Evolutionary conservation across 2,888 invertebrate species (phyloP).

Genomic region (Diadegma fenestrale): DNA sequence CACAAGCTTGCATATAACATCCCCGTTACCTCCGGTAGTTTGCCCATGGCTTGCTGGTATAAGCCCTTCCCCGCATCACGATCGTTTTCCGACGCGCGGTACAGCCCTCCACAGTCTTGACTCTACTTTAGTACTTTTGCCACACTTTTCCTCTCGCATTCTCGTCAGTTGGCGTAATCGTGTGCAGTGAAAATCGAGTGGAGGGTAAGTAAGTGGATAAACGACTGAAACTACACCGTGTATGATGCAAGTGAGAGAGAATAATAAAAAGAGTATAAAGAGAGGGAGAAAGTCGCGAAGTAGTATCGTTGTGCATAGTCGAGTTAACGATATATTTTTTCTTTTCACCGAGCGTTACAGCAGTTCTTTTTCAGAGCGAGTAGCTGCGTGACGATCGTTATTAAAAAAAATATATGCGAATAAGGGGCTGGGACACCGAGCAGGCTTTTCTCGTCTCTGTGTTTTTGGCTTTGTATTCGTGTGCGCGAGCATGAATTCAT

Average conservation of each 20-base stretch:
- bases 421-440: slow-evolving; percentile 45
- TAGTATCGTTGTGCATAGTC: slow-evolving; percentile 47
- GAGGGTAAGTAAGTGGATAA: slow-evolving; percentile 70
- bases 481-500: background rate
- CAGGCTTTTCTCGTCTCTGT: background rate
- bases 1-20: slow-evolving; percentile 59
- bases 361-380: slow-evolving; percentile 41
- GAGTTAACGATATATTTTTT: slow-evolving; percentile 43
- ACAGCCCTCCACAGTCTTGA: slow-evolving; percentile 10
- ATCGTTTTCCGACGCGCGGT: slow-evolving; percentile 41
- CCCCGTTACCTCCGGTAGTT: slow-evolving; percentile 53
- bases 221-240: slow-evolving; percentile 61
- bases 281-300: slow-evolving; percentile 23
- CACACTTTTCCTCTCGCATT: slow-evolving; percentile 55
- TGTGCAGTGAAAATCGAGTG: slow-evolving; percentile 62
- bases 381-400: slow-evolving; percentile 67
- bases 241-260: slow-evolving; percentile 41
- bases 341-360: slow-evolving; percentile 22
- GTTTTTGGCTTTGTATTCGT: slow-evolving; percentile 2
- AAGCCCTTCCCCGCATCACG: slow-evolving; percentile 47
- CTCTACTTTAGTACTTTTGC: slow-evolving; percentile 26
- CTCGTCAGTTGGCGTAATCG: slow-evolving; percentile 62
- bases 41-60: slow-evolving; percentile 60
- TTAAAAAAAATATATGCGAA: slow-evolving; percentile 59
- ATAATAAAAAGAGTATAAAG: slow-evolving; percentile 40